Evolutionary conservation across 2,888 invertebrate species (phyloP), one percentile per base, ranked within the genome.

Genomic region (Cephus pulcher): DNA sequence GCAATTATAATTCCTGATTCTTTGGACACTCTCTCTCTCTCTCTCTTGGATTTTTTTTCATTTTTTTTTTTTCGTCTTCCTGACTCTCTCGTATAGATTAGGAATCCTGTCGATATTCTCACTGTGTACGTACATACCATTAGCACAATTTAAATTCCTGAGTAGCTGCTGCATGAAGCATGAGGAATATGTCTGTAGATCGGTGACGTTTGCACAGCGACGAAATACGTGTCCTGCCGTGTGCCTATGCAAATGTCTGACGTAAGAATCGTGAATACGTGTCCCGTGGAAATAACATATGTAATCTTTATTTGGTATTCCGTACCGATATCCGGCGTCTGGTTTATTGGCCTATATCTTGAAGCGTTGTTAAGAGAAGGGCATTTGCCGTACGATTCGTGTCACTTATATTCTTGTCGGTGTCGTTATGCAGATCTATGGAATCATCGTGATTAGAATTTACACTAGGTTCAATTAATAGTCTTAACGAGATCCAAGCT

Each of bases 221-320:
- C 56, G 1, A 56, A 56, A 56, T 56, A 23, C 56, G 9, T 23
- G 56, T 23, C 56, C 56, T 23, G 23, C 56, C 56, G 56, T 56
- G 23, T 56, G 23, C 2, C 56, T 56, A 56, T 23, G 23, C 23
- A 56, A 56, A 56, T 56, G 23, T 9, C 56, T 56, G 56, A 56
- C 56, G 56, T 56, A 56, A 56, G 23, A 56, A 15, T 56, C 23
- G 23, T 9, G 56, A 56, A 40, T 40, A 40, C 40, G 40, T 40
- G 40, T 40, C 23, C 23, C 2, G 56, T 56, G 56, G 2, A 56
- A 56, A 56, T 56, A 56, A 56, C 56, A 56, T 23, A 56, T 23
- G 56, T 69, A 30, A 73, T 33, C 75, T 76, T 78, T 73, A 73
- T 77, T 80, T 79, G 74, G 78, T 77, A 76, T 80, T 74, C 76